Conservation (phyloP, 2,113 vertebrate genomes). For the Corythornis cristatus region DNA sequence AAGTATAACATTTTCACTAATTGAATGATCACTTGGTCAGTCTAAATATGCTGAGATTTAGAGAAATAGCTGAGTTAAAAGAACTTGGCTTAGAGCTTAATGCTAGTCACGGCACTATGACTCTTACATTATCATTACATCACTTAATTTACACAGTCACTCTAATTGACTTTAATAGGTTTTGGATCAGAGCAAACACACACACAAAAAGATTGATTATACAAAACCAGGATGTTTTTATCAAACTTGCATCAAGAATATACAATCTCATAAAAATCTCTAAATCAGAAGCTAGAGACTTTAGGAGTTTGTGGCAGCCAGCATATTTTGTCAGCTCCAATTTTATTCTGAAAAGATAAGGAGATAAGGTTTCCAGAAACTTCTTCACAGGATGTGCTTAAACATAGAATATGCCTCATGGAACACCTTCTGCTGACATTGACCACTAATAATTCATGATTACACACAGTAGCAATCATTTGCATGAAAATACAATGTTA, state of each 20-base stretch:
- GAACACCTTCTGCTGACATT: neutral
- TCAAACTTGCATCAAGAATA: conserved; percentile 24
- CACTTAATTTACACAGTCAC: conserved; percentile 45
- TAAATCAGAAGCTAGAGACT: neutral
- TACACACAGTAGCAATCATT: neutral
- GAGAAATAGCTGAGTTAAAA: conserved; percentile 8
- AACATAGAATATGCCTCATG: neutral
- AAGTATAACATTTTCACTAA: conserved; percentile 42
- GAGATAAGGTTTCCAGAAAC: neutral
- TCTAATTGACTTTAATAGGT: conserved; percentile 60
- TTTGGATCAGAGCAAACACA: conserved; percentile 52
- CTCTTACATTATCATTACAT: conserved; percentile 54
- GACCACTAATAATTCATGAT: neutral
- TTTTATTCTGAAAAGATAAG: conserved; percentile 12
- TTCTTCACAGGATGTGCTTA: neutral
- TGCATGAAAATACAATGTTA: neutral
- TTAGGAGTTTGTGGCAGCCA: conserved; percentile 10
- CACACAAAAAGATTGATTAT: conserved; percentile 45
- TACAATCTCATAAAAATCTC: conserved; percentile 10
- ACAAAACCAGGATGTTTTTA: conserved; percentile 17
- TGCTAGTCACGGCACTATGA: conserved; percentile 37
- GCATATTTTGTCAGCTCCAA: neutral
- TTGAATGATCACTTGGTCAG: conserved; percentile 19
- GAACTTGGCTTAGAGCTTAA: conserved; percentile 32
- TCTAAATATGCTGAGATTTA: conserved; percentile 50